phyloP scores from a whole-genome alignment of 1,140 invertebrate species.

The Formica selysi region DNA sequence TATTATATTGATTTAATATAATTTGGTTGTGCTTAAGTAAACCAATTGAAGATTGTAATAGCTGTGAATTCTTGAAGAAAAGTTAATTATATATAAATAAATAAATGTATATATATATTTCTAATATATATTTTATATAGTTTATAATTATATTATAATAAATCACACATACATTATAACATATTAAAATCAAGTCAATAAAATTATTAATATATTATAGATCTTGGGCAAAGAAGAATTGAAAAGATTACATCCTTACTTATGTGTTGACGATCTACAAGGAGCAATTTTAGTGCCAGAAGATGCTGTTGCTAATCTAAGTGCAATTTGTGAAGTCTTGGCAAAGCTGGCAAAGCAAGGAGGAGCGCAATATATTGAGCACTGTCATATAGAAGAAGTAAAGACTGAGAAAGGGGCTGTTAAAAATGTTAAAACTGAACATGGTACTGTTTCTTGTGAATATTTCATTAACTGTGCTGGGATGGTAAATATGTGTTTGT shows the following conservation, averaged over 20 bases:
- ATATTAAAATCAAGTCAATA: neutral
- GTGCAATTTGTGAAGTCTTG: constrained; percentile 88
- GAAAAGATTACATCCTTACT: constrained; percentile 87
- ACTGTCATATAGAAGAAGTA: constrained; percentile 88
- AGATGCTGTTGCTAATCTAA: constrained; percentile 90
- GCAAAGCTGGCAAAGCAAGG: constrained; percentile 88
- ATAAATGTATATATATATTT: too few relatives aligned
- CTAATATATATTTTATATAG: neutral
- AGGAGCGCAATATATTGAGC: constrained; percentile 89
- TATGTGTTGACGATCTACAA: constrained; percentile 90
- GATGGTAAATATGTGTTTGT: constrained; percentile 86
- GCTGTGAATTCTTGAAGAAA: neutral
- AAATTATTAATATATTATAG: constrained; percentile 66
- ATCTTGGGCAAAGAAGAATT: constrained; percentile 83
- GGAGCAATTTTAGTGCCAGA: constrained; percentile 92
- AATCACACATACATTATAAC: neutral
- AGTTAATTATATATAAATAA: neutral
- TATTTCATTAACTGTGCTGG: constrained; percentile 92
- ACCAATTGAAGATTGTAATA: neutral
- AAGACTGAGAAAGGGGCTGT: constrained; percentile 88
- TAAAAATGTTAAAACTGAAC: constrained; percentile 88
- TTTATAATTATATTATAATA: neutral
- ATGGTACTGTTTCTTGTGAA: constrained; percentile 89
- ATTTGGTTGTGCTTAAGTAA: neutral
- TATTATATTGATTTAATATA: neutral